Base-by-base conservation (phyloP, 1,140 invertebrate genomes). In the Zaprionus ornatus region DNA sequence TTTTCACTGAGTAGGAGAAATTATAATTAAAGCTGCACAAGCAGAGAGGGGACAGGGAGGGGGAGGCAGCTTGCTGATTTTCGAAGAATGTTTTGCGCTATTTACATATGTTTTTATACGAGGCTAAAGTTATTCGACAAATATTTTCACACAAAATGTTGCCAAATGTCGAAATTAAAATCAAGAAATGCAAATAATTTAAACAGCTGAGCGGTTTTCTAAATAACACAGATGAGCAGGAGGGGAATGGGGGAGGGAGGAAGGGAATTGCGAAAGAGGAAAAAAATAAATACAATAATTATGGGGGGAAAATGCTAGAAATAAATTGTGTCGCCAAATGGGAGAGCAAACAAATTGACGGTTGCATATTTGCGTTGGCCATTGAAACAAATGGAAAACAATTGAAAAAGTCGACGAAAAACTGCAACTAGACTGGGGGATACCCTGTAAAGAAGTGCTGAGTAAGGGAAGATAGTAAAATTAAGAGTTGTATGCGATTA, bases 311-410 rank as follows among this genome's bases (percentile, higher is more conserved):
- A 32, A 32, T 32, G 10, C 29, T 74, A 42, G 40, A 70, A 63
- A 74, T 57, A 69, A 74, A 74, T 62, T 74, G 55, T 27, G 35
- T 55, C 45, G 27, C 71, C 71, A 74, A 65, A 65, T 65, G 54
- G 35, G 52, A 23, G 50, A 37, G 40, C 54, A 66, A 62, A 56
- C 40, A 74, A 56, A 74, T 69, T 61, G 72, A 74, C 40, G 56
- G 59, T 69, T 74, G 59, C 59, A 74, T 69, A 57, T 69, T 72
- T 56, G 50, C 52, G 63, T 66, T 32, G 42, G 29, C 25, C 29
- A 48, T 7, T 32, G 54, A 25, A 57, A n/a, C 19, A 37, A 66
- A 54, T 66, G 52, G 40, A 66, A 69, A 69, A 70, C 59, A 62
- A 55, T 45, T 68, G 37, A 32, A 12, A 17, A 4, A 19, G 10